Evolutionary conservation across 2,797 vertebrate genomes (phyloP), one percentile per base, ranked within the genome.

Genomic region (Hyperoplus lanceolatus): DNA sequence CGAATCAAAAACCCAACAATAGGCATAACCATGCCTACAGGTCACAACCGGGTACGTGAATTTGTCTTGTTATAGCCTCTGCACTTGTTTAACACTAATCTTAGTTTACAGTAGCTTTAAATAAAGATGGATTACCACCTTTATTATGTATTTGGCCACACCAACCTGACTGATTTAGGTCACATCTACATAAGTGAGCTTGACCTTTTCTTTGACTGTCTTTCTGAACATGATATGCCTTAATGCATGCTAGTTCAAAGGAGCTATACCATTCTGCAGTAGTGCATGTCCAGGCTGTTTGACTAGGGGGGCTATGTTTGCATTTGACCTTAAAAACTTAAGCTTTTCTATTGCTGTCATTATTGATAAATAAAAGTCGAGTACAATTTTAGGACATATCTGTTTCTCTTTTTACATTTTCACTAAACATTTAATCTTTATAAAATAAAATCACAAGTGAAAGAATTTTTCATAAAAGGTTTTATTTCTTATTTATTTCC

Each of bases 401-500:
- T 36, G 49, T 67, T 73, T 58, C 57, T 67, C 70, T 71, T 70
- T 57, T 39, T 18, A 70, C 55, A 41, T 58, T 29, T 75, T 70
- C 18, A 49, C 50, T 71, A 42, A 49, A 63, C 12, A 58, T 69
- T 76, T 0, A 0, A 41, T 46, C 58, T 77, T 65, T 72, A 65
- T 73, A 6, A 70, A 79, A 90, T 79, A 86, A 86, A 87, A 69
- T 50, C 67, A 77, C 77, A 82, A 65, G 41, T 72, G 18, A 86
- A 64, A 55, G 36, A 51, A 85, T 89, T 86, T 74, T 80, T 90
- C 77, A 87, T 75, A 82, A 73, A 70, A 89, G 75, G 73, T 84
- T 94, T 93, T 93, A 93, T 93, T 93, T 90, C 75, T 86, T 46
- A 71, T 77, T 82, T 18, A 75, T 80, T 77, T 79, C 69, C 67